Base-by-base conservation (phyloP, 2,888 invertebrate genomes). In the Hipparchia semele region DNA sequence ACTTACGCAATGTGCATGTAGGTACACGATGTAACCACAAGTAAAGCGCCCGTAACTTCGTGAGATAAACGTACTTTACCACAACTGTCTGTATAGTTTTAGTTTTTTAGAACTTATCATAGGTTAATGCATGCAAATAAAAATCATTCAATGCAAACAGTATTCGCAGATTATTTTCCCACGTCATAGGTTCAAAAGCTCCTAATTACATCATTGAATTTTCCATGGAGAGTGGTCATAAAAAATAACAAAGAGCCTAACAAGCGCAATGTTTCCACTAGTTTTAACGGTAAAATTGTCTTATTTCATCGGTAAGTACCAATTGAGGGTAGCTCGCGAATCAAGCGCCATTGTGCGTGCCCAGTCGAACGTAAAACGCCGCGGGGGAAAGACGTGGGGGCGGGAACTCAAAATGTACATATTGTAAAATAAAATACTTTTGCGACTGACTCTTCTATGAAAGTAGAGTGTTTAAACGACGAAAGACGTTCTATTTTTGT, bases 311-410 rank as follows among this genome's bases (percentile, higher is more conserved):
- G 69, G 80, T 82, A 83, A 80, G 81, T 82, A 81, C 81, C 83
- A 85, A 86, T 85, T 76, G 90, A 88, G 92, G 92, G 92, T 90
- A 89, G 91, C 83, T 82, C 84, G 81, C 86, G 87, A 90, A 91
- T 92, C 91, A 91, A 86, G 84, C 84, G 83, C 83, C 82, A 92
- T 92, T 92, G 92, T 92, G 80, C 78, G 82, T 71, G 84, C 72
- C 78, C 90, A 88, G 79, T 92, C 89, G 84, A 61, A 79, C 84
- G 91, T 86, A 83, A 85, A 82, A 80, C 73, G 79, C 76, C 79
- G 84, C 74, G 82, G 87, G 84, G 87, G 80, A 75, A 73, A 76
- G 80, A 80, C 79, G 81, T 74, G 77, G 73, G 70, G 76, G 64
- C 60, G 67, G 49, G 54, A 39, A 71, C 46, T 67, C 66, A 6